Conservation (phyloP, 1,140 invertebrate genomes). For the Drosophila chauvacae region DNA sequence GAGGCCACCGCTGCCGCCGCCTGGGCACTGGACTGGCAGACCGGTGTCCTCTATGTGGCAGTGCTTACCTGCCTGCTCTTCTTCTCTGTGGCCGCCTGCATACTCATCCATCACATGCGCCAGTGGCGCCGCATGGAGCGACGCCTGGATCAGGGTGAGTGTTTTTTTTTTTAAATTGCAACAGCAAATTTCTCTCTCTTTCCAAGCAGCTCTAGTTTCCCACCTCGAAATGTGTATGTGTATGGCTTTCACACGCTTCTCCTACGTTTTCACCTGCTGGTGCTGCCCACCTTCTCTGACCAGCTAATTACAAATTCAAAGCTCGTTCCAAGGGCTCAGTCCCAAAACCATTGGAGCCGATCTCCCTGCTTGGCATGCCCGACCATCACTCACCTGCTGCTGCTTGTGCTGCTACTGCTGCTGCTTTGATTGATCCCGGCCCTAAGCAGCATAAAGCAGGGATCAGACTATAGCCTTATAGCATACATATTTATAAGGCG, state of each 20-base stretch:
- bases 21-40: slow-evolving; percentile 86
- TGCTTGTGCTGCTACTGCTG: not conserved
- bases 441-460: not conserved
- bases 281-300: not conserved
- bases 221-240: not conserved
- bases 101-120: slow-evolving; percentile 87
- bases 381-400: slow-evolving; percentile 11
- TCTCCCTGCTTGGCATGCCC: slow-evolving; percentile 26
- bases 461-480: not conserved
- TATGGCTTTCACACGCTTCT: slow-evolving; percentile 60
- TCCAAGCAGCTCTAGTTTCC: not conserved
- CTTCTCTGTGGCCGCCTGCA: slow-evolving; percentile 87
- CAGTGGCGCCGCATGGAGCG: slow-evolving; percentile 87
- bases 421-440: slow-evolving; percentile 20
- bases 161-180: not conserved
- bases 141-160: slow-evolving; percentile 86
- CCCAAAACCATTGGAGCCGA: not conserved
- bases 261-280: slow-evolving; percentile 20
- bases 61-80: slow-evolving; percentile 88
- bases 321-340: slow-evolving; percentile 35
- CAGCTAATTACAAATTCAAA: slow-evolving; percentile 40
- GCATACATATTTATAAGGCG: slow-evolving; percentile 69
- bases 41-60: slow-evolving; percentile 86
- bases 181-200: not conserved
- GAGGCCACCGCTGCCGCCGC: slow-evolving; percentile 59